These are phyloP conservation scores for Drosophila pegasa DNA, from an alignment of 2,888 invertebrate species.

Conservation along the genomic window DNA sequence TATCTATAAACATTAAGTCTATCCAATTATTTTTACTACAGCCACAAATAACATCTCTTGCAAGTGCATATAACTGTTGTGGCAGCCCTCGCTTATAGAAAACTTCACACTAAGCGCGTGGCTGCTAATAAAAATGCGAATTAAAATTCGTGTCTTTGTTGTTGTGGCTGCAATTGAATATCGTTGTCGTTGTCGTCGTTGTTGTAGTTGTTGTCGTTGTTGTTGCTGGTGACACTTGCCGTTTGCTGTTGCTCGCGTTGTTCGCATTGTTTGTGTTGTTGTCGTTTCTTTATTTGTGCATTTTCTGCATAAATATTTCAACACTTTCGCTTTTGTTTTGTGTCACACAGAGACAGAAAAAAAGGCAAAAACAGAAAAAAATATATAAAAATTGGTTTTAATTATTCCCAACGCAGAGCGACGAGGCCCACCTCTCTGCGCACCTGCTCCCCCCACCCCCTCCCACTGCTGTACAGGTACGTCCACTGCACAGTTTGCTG, in stretches of 20 bases:
- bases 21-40: no score
- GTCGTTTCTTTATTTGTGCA: slow-evolving; percentile 60
- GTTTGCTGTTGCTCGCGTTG: slow-evolving; percentile 22
- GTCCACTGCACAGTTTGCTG: slow-evolving; percentile 45
- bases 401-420: slow-evolving; percentile 67
- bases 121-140: slow-evolving; percentile 67
- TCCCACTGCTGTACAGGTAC: not conserved
- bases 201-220: slow-evolving; percentile 29
- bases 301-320: slow-evolving; percentile 81
- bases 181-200: slow-evolving; percentile 30
- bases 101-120: slow-evolving; percentile 26
- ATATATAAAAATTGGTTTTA: slow-evolving; percentile 62
- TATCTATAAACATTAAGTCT: no score
- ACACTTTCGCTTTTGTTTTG: slow-evolving; percentile 81
- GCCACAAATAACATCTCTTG: no score
- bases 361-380: slow-evolving; percentile 16
- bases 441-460: not conserved
- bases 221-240: slow-evolving; percentile 56
- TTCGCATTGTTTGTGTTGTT: slow-evolving; percentile 23
- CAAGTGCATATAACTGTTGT: no score
- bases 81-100: slow-evolving; percentile 28
- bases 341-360: slow-evolving; percentile 40
- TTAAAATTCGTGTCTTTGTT: slow-evolving; percentile 35
- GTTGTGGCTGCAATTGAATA: slow-evolving; percentile 38
- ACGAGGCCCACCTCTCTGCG: not conserved